Percentiles rank a stretch among this genome's conserved stretches.
phyloP scores from a whole-genome alignment of 1,140 invertebrate genomes.

The Trichonephila clavipes region DNA sequence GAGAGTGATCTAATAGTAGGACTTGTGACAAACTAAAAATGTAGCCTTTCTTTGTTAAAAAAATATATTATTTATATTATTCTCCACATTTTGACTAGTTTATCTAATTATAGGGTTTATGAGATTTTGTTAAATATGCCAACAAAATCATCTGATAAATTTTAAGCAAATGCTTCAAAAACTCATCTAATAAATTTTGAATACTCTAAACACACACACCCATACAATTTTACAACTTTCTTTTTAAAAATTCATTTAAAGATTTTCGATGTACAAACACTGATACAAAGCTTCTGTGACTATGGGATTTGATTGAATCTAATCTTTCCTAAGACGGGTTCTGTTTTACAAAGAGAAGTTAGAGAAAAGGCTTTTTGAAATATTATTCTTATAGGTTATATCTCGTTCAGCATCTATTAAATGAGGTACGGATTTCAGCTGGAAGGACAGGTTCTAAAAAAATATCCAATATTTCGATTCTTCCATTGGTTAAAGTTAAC shows the following conservation, averaged over 20 bases:
- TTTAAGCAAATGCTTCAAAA: too few species aligned
- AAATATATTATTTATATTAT: too few species aligned
- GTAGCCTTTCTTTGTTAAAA: too few species aligned
- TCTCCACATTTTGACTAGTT: too few species aligned
- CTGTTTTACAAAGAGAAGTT: neutral
- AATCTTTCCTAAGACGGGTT: neutral
- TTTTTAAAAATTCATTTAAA: neutral
- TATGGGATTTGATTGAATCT: neutral
- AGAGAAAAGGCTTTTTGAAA: neutral
- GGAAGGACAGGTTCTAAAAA: slow-evolving; percentile 24
- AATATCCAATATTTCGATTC: slow-evolving; percentile 45
- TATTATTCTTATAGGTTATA: neutral
- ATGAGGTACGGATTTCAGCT: slow-evolving; percentile 46
- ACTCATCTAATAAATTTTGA: too few species aligned
- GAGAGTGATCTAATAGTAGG: too few species aligned
- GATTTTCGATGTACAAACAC: neutral
- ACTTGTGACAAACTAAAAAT: too few species aligned
- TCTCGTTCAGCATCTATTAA: slow-evolving; percentile 47
- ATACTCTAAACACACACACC: too few species aligned
- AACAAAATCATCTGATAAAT: too few species aligned
- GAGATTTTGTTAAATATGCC: too few species aligned
- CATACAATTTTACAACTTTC: too few species aligned
- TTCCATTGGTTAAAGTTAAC: slow-evolving; percentile 37
- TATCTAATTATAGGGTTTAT: too few species aligned
- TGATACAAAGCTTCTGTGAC: neutral